Evolutionary conservation across 2,797 vertebrate species (phyloP).

Genomic region (Enteromius argenteus): DNA sequence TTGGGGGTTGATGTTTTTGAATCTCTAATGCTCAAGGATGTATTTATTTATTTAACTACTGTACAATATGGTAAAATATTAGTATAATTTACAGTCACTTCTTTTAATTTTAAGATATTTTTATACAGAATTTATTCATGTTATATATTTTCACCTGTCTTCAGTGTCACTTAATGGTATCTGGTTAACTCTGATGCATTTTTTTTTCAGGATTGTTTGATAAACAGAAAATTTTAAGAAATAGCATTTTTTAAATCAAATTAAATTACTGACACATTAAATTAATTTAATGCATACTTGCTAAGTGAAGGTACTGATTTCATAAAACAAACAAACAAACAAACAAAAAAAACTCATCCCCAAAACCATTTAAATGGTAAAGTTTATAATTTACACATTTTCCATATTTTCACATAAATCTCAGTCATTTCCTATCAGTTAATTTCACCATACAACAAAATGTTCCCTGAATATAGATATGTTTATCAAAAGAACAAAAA

Average conservation of each 20-base stretch:
- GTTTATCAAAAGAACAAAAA: not conserved
- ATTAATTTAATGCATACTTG: not conserved
- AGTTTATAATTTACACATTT: not conserved
- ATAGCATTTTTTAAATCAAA: not conserved
- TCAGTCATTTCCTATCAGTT: not conserved
- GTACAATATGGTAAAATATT: not conserved
- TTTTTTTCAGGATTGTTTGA: not conserved
- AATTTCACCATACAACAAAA: not conserved
- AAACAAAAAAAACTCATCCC: too few species aligned
- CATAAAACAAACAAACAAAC: too few species aligned
- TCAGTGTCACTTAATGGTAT: not conserved
- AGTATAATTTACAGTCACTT: not conserved
- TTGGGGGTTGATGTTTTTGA: not conserved
- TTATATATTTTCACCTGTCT: not conserved
- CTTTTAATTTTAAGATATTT: not conserved
- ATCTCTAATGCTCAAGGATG: not conserved
- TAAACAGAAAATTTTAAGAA: not conserved
- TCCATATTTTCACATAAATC: constrained; percentile 46
- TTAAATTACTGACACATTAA: not conserved
- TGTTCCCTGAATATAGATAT: not conserved
- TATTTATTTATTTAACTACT: not conserved
- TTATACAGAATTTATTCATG: not conserved
- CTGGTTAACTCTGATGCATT: not conserved
- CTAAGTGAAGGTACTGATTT: not conserved
- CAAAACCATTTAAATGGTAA: not conserved